Evolutionary conservation across 1,140 invertebrate genomes (phyloP), one percentile per base, ranked within the genome.

Genomic region (Ruditapes philippinarum): DNA sequence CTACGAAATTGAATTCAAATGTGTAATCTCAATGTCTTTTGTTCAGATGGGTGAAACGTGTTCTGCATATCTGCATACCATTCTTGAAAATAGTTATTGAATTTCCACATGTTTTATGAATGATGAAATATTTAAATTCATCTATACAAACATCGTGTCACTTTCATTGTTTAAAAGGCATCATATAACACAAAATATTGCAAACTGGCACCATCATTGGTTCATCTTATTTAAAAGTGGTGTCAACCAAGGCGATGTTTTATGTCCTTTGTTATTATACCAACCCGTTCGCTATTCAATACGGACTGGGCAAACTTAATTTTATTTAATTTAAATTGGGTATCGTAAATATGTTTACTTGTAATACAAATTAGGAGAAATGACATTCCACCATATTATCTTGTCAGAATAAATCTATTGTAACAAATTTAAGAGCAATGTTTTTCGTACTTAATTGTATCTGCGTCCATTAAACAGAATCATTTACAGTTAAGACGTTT

Each of bases 251-350:
- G 40, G 70, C 11, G 25, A 74, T 74, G 38, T 74, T n/a, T 25
- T 51, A 45, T 49, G 28, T 3, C 70, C 70, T 51, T 74, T 74
- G 19, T n/a, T 17, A 33, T 33, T 78, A 28, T 54, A 78, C 74
- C 45, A 74, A 45, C 70, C 70, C 49, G n/a, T 12, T 25, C 49
- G 36, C n/a, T 74, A 33, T 51, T 78, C 17, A 78, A 54, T 54
- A 78, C 22, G 22, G 45, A 45, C 45, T 54, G 42, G 45, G 74
- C 36, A 81, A 70, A 60, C 85, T 68, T 68, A 40, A 80, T 88
- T 65, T 80, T 78, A 88, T 88, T 88, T 80, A 65, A 88, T 80
- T 88, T 88, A 79, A 88, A 88, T 62, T 78, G 54, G 60, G 57
- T 68, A 80, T 79, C 76, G 38, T 60, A 38, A 51, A 45, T 76